Percentiles rank a stretch among this genome's conserved stretches.
Conservation (phyloP, 2,888 invertebrate genomes). For the Campaea margaritaria region DNA sequence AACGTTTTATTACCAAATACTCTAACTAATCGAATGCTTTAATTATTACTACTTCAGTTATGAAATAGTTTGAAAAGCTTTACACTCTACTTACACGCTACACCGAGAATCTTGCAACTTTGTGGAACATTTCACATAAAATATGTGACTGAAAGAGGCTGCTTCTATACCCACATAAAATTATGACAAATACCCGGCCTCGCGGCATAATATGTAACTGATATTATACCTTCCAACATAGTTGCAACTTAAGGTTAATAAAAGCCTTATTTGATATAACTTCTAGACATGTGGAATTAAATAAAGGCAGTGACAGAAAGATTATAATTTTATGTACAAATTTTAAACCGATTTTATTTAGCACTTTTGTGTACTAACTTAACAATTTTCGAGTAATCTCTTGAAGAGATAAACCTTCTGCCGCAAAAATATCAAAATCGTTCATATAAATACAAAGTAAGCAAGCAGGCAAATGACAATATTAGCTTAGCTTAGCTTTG, state of each 20-base stretch:
- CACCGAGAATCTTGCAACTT: constrained; percentile 9
- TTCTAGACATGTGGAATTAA: not conserved
- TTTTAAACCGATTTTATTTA: not conserved
- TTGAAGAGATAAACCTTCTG: too few species aligned
- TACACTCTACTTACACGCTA: too few species aligned
- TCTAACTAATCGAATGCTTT: too few species aligned
- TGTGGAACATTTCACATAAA: constrained; percentile 5
- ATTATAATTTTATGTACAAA: not conserved
- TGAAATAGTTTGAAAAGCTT: too few species aligned
- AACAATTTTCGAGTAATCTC: too few species aligned
- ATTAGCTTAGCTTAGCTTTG: too few species aligned
- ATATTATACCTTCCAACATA: constrained; percentile 11
- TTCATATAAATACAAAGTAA: too few species aligned
- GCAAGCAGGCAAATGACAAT: too few species aligned
- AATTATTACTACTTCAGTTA: too few species aligned
- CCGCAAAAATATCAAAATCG: too few species aligned
- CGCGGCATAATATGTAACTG: constrained; percentile 17
- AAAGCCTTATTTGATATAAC: not conserved
- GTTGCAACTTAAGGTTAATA: constrained; percentile 14
- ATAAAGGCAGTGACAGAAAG: not conserved
- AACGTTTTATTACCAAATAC: too few species aligned
- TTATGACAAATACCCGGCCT: constrained; percentile 10
- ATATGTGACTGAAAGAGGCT: constrained; percentile 8
- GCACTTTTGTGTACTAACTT: too few species aligned
- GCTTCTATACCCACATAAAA: constrained; percentile 10